Conservation (phyloP, 2,888 invertebrate genomes). For the Andrena camellia region DNA sequence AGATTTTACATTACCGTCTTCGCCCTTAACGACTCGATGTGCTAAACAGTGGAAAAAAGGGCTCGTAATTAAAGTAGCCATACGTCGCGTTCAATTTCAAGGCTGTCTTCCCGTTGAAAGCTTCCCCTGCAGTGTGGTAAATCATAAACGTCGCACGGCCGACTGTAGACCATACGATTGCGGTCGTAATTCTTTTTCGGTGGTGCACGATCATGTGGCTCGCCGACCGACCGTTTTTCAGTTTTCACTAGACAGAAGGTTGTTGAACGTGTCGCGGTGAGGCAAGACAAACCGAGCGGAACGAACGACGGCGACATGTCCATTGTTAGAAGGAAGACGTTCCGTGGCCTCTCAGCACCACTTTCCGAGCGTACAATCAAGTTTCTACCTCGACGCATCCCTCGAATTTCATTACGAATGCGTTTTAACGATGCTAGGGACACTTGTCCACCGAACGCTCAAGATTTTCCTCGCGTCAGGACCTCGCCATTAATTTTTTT, state of each 20-base stretch:
- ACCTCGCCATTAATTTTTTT: not conserved
- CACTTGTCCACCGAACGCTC: not conserved
- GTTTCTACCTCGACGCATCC: conserved; percentile 21
- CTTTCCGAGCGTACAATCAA: conserved; percentile 19
- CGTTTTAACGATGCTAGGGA: not conserved
- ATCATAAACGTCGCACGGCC: conserved; percentile 55
- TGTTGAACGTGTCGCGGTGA: conserved; percentile 58
- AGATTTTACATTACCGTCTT: not conserved
- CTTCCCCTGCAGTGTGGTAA: conserved; percentile 33
- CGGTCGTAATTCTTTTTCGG: conserved; percentile 62
- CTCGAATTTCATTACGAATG: not conserved
- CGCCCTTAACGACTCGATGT: not conserved
- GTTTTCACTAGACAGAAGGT: conserved; percentile 55
- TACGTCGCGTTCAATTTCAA: conserved; percentile 42
- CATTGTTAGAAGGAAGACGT: conserved; percentile 48
- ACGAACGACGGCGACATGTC: conserved; percentile 54
- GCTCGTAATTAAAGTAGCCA: conserved; percentile 20
- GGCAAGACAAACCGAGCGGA: conserved; percentile 55
- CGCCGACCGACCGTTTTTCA: conserved; percentile 41
- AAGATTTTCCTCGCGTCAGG: not conserved
- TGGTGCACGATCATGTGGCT: conserved; percentile 50
- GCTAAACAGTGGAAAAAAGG: not conserved
- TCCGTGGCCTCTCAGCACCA: conserved; percentile 12
- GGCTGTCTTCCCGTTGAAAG: conserved; percentile 23
- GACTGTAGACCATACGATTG: conserved; percentile 57